These are phyloP conservation scores for Frieseomelitta varia DNA, from an alignment of 1,140 invertebrate genomes.

Conservation along the genomic window DNA sequence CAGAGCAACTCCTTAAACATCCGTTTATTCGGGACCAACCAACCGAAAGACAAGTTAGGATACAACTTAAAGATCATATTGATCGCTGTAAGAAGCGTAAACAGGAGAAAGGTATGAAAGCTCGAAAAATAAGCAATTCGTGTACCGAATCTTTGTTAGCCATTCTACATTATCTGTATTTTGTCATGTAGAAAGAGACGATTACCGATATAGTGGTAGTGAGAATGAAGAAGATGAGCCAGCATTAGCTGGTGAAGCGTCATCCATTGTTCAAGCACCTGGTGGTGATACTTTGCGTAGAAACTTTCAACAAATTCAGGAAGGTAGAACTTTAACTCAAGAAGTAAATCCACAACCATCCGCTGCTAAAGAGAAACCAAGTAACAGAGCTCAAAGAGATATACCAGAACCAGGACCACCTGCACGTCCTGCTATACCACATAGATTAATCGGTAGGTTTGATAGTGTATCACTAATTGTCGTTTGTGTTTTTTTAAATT, in stretches of 20 bases:
- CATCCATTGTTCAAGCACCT: slow-evolving; percentile 94
- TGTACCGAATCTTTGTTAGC: background rate
- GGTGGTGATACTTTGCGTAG: slow-evolving; percentile 95
- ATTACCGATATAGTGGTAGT: slow-evolving; percentile 93
- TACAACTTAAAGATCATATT: slow-evolving; percentile 99
- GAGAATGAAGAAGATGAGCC: slow-evolving; percentile 95
- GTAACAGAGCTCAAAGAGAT: slow-evolving; percentile 74
- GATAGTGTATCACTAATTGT: background rate
- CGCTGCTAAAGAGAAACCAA: slow-evolving; percentile 83
- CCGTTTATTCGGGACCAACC: slow-evolving; percentile 99
- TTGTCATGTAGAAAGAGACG: slow-evolving; percentile 85
- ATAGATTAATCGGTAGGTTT: slow-evolving; percentile 89
- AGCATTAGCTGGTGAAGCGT: slow-evolving; percentile 92
- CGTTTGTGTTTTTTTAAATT: background rate
- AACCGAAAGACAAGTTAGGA: slow-evolving; percentile 97
- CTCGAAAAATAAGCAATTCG: no score
- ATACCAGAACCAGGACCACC: slow-evolving; percentile 92
- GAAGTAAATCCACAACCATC: slow-evolving; percentile 82
- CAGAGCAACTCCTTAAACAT: slow-evolving; percentile 98
- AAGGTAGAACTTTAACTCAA: slow-evolving; percentile 87
- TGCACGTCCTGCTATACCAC: slow-evolving; percentile 91
- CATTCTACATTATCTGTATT: background rate
- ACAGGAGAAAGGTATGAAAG: slow-evolving; percentile 88
- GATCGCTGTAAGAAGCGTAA: slow-evolving; percentile 98
- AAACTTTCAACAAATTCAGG: slow-evolving; percentile 98